phyloP scores from a whole-genome alignment of 2,888 invertebrate species.

The Tipula vernalis region DNA sequence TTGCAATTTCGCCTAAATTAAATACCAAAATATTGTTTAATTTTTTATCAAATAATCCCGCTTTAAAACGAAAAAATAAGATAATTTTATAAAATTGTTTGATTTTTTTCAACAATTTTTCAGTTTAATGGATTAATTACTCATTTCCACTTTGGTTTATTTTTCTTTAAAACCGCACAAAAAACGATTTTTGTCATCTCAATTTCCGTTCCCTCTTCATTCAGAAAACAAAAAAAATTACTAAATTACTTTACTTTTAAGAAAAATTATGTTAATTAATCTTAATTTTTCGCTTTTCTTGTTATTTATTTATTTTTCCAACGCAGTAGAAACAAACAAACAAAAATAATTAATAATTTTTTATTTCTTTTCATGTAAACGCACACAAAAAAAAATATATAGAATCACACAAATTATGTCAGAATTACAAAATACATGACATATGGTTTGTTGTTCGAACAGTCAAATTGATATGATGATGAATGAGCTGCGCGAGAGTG shows the following conservation, averaged over 20 bases:
- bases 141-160: background rate
- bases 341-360: constrained; percentile 5
- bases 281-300: background rate
- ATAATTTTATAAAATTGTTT: background rate
- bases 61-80: too few relatives aligned
- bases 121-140: background rate
- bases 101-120: background rate
- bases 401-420: constrained; percentile 1
- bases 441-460: background rate
- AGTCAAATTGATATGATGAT: background rate
- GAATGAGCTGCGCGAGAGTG: background rate
- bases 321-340: background rate
- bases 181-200: background rate
- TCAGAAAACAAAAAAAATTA: background rate
- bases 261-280: background rate
- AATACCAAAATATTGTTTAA: too few relatives aligned
- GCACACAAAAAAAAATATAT: background rate
- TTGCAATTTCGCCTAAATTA: too few relatives aligned
- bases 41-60: too few relatives aligned
- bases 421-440: constrained; percentile 4
- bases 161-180: background rate
- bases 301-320: background rate
- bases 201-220: background rate
- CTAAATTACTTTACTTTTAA: background rate
- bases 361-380: background rate